Evolutionary conservation across 2,797 vertebrate genomes (phyloP).

Genomic region (Benthosema pterotum): DNA sequence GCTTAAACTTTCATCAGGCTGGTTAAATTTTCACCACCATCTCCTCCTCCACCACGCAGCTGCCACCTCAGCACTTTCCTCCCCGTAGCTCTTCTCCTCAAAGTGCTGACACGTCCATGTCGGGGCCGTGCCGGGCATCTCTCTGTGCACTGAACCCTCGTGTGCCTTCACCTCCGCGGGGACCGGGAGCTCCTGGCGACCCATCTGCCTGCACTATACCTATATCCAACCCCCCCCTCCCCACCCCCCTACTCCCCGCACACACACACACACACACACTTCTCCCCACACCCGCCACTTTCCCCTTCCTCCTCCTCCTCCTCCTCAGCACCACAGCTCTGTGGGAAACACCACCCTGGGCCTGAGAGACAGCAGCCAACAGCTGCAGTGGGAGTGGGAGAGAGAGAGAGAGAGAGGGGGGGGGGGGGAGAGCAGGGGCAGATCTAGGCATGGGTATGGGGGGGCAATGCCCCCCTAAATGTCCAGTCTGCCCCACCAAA

Average conservation of each 20-base stretch:
- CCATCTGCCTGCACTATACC: conserved; percentile 51
- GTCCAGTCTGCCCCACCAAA: too few relatives aligned
- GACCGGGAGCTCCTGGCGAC: conserved; percentile 35
- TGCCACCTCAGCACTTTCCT: conserved; percentile 67
- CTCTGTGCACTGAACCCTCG: conserved; percentile 45
- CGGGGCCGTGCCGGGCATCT: conserved; percentile 25
- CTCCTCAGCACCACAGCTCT: conserved; percentile 4
- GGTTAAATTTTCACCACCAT: conserved; percentile 72
- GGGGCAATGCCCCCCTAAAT: too few relatives aligned
- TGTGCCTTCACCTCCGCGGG: conserved; percentile 39
- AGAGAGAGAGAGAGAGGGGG: too few relatives aligned
- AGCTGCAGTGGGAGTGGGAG: conserved; percentile 30
- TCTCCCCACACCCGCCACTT: background rate
- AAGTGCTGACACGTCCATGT: conserved; percentile 66
- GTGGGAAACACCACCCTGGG: conserved; percentile 28
- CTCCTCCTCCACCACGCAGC: conserved; percentile 39
- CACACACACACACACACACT: too few relatives aligned
- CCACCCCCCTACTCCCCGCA: too few relatives aligned
- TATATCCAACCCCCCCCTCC: background rate
- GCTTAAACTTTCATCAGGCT: conserved; percentile 73
- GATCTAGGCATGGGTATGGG: too few relatives aligned
- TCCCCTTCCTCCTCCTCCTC: background rate
- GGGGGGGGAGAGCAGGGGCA: too few relatives aligned
- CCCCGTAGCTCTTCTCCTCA: conserved; percentile 48
- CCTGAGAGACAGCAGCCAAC: conserved; percentile 31